Base-by-base conservation (phyloP, 1,140 invertebrate species). In the Orius laevigatus region DNA sequence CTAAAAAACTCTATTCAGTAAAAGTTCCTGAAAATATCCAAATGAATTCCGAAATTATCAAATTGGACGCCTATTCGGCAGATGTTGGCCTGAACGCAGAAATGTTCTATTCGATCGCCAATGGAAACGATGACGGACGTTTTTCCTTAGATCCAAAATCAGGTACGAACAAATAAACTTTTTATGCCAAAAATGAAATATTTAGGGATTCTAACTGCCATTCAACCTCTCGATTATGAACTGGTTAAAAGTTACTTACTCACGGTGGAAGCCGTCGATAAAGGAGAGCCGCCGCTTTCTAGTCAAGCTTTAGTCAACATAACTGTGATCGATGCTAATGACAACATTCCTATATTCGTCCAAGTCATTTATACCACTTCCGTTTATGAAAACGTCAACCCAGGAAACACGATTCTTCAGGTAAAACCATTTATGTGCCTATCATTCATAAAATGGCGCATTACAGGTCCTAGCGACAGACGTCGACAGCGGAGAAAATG, bases 61-160 rank as follows among this genome's bases (percentile, higher is more conserved):
- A 77, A 55, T 82, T 97, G 1, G 68, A 80, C 41, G 94, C 94
- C 1, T 84, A 81, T 0, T 94, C 92, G n/a, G 76, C 81, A 56
- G 93, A 98, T 62, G 78, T 81, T 16, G 92, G 92, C 10, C 75
- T 90, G 10, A 97, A 97, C 67, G 90, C 90, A 0, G 79, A 91
- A 59, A 84, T 98, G 19, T 76, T 77, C 20, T 97, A 97, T 62
- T 79, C 82, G 19, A 80, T 94, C 38, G 75, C 91, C 15, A 84
- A 81, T 34, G 87, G 86, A 15, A 90, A 90, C 58, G 85, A 87
- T 57, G 81, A 88, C 54, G 79, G 80, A 46, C 86, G 89, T 59
- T 92, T 91, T 61, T 63, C 70, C 14, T 79, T 92, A 39, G 71
- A 90, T 59, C 70, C 73, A 0, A 71, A 72, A 48, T 75, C 42